Evolutionary conservation across 1,140 invertebrate genomes (phyloP), one percentile per base, ranked within the genome.

Genomic region (Latrodectus geometricus): DNA sequence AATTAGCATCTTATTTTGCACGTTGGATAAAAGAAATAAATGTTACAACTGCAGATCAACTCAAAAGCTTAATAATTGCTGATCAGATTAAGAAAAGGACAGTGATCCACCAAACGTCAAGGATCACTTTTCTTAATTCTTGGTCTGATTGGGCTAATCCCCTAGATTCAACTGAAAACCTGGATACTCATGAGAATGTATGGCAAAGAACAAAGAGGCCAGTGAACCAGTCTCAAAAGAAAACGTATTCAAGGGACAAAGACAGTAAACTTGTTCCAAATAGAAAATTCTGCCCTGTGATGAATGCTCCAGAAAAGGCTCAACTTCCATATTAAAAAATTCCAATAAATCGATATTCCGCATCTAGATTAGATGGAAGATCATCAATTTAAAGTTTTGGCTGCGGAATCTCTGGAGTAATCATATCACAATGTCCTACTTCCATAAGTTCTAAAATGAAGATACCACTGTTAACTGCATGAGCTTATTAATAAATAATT

Each of bases 261-360:
- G n/a, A n/a, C n/a, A n/a, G n/a, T n/a, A 72, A 72, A 72, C 48
- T 72, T 72, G 70, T 72, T 23, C 35, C 20, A 72, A 23, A 1
- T 21, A 35, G 35, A 48, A 23, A 48, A 72, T 35, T 72, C 2
- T 35, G 48, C 2, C 8, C 20, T 72, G 20, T 8, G n/a, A n/a
- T n/a, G 21, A 72, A 72, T 72, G 20, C 70, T 72, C 23, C 0
- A 72, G 23, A 35, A 9, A 21, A 0, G 23, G 12, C 17, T 23
- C 70, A 72, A 72, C 21, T n/a, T n/a, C n/a, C n/a, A n/a, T n/a
- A n/a, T n/a, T n/a, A n/a, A n/a, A n/a, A n/a, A n/a, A n/a, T n/a
- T n/a, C n/a, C n/a, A n/a, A n/a, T n/a, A n/a, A n/a, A n/a, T n/a
- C n/a, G n/a, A n/a, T n/a, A n/a, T n/a, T n/a, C n/a, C n/a, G 21